Percentiles rank a stretch among this genome's conserved stretches.
Conservation (phyloP, 35 echinoderm and acorn worm species). For the Heliocidaris tuberculata region DNA sequence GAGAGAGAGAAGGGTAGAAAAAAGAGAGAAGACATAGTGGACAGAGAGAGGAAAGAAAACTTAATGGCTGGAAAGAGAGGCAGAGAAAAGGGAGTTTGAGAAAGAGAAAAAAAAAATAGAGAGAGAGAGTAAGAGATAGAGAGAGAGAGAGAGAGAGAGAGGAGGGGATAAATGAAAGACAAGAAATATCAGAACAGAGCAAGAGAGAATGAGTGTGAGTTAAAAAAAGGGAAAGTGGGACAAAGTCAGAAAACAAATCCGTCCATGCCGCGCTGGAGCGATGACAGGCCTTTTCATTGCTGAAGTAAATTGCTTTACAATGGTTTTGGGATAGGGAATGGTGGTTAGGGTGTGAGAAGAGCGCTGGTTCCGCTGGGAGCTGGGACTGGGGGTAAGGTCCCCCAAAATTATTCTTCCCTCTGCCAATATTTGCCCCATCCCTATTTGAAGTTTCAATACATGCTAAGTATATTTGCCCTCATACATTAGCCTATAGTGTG, state of each 20-base stretch:
- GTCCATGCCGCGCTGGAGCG: not conserved
- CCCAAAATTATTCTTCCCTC: not conserved
- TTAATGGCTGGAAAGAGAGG: too few species aligned
- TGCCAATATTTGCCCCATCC: too few species aligned
- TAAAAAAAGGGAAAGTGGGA: not conserved
- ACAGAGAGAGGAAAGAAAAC: not conserved
- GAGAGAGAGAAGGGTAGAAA: too few species aligned
- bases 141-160: too few species aligned
- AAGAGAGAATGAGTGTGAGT: not conserved
- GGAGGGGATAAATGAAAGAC: not conserved
- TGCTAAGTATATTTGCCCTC: too few species aligned
- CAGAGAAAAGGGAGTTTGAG: not conserved
- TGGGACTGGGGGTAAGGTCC: not conserved
- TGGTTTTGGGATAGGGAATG: not conserved
- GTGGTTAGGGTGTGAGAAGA: not conserved
- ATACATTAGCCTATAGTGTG: too few species aligned
- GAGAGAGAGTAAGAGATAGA: too few species aligned
- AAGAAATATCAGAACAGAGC: not conserved
- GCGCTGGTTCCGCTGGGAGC: not conserved
- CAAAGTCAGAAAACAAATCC: not conserved
- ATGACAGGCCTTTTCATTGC: constrained; percentile 33
- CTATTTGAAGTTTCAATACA: too few species aligned
- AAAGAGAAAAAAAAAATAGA: not conserved
- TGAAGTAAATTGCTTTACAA: constrained; percentile 32
- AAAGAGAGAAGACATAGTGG: not conserved